phyloP scores from a whole-genome alignment of 2,797 vertebrate species.

The Leucoraja ocellata region DNA sequence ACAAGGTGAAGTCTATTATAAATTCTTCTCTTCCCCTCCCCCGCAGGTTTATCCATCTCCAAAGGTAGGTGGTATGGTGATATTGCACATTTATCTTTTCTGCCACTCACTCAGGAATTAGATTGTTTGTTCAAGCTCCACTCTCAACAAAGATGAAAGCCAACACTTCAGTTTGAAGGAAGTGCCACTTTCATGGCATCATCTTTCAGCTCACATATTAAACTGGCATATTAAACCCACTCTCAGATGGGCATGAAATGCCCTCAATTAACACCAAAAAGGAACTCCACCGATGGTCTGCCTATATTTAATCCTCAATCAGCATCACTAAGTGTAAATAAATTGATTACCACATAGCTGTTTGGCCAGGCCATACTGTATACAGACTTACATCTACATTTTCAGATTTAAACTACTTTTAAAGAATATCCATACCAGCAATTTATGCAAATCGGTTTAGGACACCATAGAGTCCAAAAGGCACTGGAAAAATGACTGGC shows the following conservation, averaged over 20 bases:
- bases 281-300: no score
- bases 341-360: not conserved
- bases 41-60: not conserved
- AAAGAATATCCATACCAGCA: no score
- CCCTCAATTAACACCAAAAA: no score
- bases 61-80: not conserved
- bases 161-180: no score
- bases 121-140: not conserved
- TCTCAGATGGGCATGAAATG: no score
- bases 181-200: no score
- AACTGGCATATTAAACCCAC: no score
- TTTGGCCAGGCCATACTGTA: not conserved
- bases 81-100: not conserved
- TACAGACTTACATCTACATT: not conserved
- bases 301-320: no score
- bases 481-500: not conserved
- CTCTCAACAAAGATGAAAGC: no score
- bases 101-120: not conserved
- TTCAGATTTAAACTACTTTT: not conserved
- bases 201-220: no score
- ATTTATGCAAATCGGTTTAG: not conserved
- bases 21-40: no score
- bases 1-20: no score
- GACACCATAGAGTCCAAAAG: not conserved
- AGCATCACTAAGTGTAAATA: not conserved